Conservation (phyloP, 1,140 invertebrate species). For the Odontomachus brunneus region DNA sequence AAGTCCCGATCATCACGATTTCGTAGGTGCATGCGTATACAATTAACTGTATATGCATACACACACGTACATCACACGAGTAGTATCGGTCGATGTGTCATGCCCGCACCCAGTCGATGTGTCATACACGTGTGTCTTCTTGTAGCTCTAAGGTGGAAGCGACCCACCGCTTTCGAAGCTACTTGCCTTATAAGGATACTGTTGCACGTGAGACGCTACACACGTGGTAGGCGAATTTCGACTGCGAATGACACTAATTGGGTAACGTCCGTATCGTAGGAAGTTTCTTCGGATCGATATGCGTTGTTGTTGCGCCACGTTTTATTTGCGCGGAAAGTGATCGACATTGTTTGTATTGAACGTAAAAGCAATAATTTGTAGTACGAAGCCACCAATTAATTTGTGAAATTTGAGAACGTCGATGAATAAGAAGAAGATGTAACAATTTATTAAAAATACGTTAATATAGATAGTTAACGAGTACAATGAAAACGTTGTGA, state of each 20-base stretch:
- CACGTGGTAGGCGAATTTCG: constrained; percentile 6
- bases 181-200: constrained; percentile 40
- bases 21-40: not conserved
- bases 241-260: constrained; percentile 15
- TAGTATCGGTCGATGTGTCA: constrained; percentile 56
- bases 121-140: constrained; percentile 59
- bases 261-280: constrained; percentile 28
- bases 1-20: not conserved
- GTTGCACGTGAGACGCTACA: not conserved
- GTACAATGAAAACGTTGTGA: too few relatives aligned
- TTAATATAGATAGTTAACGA: too few relatives aligned
- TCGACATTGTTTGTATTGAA: constrained; percentile 3
- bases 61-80: not conserved
- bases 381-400: constrained; percentile 20
- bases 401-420: not conserved
- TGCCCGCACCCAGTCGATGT: constrained; percentile 61
- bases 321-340: constrained; percentile 18
- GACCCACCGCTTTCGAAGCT: constrained; percentile 12
- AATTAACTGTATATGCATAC: not conserved
- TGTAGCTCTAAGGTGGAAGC: constrained; percentile 41
- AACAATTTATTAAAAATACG: too few relatives aligned
- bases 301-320: not conserved
- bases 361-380: not conserved
- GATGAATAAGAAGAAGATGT: not conserved
- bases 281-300: not conserved